Base-by-base conservation (phyloP, 2,888 invertebrate species). In the Gnatocerus cornutus region DNA sequence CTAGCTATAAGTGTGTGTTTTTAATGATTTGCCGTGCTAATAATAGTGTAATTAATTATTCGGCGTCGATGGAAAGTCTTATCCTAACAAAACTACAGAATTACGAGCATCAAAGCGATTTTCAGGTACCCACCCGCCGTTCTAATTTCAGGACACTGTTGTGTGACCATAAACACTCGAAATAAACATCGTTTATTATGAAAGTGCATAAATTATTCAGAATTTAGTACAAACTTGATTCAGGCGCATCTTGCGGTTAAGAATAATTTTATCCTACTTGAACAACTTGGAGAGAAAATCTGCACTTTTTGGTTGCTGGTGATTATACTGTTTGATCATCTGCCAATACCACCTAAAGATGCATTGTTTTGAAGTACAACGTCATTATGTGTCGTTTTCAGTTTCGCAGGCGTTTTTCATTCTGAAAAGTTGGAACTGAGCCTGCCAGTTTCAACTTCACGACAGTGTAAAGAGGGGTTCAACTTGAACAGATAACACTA, bases 11-110 rank as follows among this genome's bases (percentile, higher is more conserved):
- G 46, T 61, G 50, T 63, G 41, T 52, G 50, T 63, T 63, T 52
- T 63, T 63, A 21, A 33, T 39, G 62, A 33, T 39, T 52, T 62
- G n/a, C 3, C 14, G 10, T 43, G 10, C 62, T 63, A 63, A 63
- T 63, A 63, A 52, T 63, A 63, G 62, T 50, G 52, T 63, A 52
- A 50, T 52, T 63, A 63, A 63, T 63, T 52, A 63, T 46, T 3
- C 37, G 30, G 61, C 33, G 41, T 10, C 41, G 39, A 12, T 43
- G 41, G 16, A 33, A 33, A 33, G 3, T 33, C 33, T 41, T 10
- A 37, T 37, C 37, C n/a, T n/a, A 37, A 37, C 37, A 37, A n/a
- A 37, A n/a, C 37, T n/a, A 41, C 41, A 41, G 12, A 41, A 12
- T 41, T 41, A 41, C 41, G 6, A 10, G 41, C 3, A 10, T 41